These are phyloP conservation scores for Scarus forsteni DNA, from an alignment of 2,797 vertebrate species.

Conservation along the genomic window DNA sequence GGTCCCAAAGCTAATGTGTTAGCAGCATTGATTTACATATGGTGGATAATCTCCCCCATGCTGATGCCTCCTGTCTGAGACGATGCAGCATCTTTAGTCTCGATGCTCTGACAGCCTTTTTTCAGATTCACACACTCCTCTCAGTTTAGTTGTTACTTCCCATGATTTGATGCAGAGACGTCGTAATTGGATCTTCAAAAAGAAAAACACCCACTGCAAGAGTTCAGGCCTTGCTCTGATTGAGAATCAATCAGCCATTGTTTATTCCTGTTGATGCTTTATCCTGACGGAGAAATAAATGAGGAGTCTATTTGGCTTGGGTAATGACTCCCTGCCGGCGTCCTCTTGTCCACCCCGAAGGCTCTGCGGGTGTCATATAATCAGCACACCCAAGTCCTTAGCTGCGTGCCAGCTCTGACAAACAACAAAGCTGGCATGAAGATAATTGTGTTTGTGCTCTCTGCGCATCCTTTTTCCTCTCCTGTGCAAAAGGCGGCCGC, in stretches of 20 bases:
- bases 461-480: constrained; percentile 57
- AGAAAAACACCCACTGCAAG: constrained; percentile 22
- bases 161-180: constrained; percentile 33
- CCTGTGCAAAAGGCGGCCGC: constrained; percentile 60
- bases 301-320: constrained; percentile 75
- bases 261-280: constrained; percentile 66
- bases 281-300: constrained; percentile 69
- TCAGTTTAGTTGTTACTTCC: constrained; percentile 27
- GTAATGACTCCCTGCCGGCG: constrained; percentile 76
- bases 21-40: too few species aligned
- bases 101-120: constrained; percentile 8
- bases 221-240: constrained; percentile 43
- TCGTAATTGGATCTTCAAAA: constrained; percentile 63
- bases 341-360: constrained; percentile 73
- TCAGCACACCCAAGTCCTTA: constrained; percentile 73
- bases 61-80: too few species aligned
- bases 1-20: too few species aligned
- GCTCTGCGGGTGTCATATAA: constrained; percentile 76
- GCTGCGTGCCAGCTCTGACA: constrained; percentile 72
- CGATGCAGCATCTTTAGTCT: too few species aligned
- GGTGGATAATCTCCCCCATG: too few species aligned
- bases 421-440: constrained; percentile 76
- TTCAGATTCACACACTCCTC: constrained; percentile 21
- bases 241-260: constrained; percentile 60
- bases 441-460: constrained; percentile 77